Evolutionary conservation across 2,888 invertebrate genomes (phyloP).

Genomic region (Phasia obesa): DNA sequence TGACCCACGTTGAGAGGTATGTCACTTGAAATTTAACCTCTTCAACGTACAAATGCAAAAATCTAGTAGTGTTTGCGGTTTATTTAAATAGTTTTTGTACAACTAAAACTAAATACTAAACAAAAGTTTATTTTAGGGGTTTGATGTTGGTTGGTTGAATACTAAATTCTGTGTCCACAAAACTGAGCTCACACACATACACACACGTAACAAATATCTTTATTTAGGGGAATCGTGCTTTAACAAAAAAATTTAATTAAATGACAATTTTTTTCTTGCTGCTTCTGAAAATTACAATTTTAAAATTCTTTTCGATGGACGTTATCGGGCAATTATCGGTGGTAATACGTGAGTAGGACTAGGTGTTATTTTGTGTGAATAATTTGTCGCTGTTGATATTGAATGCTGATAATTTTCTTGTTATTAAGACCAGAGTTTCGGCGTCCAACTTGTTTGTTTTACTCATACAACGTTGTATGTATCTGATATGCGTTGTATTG

Average conservation of each 20-base stretch:
- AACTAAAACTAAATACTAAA: constrained; percentile 31
- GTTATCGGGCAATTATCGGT: constrained; percentile 51
- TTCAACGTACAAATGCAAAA: constrained; percentile 52
- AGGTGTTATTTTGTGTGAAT: background rate
- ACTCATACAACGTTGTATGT: background rate
- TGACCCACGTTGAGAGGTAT: no score
- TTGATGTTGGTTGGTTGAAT: constrained; percentile 30
- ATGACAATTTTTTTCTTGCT: background rate
- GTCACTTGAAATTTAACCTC: background rate
- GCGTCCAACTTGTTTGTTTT: background rate
- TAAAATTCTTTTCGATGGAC: background rate
- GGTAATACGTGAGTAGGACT: constrained; percentile 15
- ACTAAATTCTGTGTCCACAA: constrained; percentile 2
- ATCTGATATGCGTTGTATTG: constrained; percentile 18
- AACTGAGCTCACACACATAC: background rate
- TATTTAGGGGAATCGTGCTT: no score
- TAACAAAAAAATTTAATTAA: constrained; percentile 5
- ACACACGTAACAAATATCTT: no score
- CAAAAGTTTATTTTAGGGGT: constrained; percentile 19
- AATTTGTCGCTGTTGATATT: constrained; percentile 36
- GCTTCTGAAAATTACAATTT: background rate
- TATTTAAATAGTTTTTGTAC: constrained; percentile 55
- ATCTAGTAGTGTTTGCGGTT: constrained; percentile 66
- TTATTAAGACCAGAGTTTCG: constrained; percentile 2
- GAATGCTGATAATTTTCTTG: background rate